Conservation (phyloP, 2,113 vertebrate genomes). For the Columba livia region DNA sequence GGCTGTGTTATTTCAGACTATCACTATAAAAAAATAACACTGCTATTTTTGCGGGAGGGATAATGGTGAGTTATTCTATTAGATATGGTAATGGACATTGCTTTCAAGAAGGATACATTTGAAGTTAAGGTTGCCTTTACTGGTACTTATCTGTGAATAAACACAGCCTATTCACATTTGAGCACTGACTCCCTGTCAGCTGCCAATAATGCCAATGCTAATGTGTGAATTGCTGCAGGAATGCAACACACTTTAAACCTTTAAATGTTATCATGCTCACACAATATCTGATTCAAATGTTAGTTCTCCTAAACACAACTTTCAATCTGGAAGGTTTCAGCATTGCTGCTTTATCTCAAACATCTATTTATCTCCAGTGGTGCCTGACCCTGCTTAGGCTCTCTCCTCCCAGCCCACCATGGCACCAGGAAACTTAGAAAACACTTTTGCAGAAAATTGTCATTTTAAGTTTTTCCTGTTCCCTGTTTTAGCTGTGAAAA, state of each 20-base stretch:
- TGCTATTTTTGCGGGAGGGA: not conserved
- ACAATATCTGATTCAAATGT: not conserved
- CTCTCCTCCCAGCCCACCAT: not conserved
- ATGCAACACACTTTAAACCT: not conserved
- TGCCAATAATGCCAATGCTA: not conserved
- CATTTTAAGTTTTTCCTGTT: not conserved
- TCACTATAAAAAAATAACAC: not conserved
- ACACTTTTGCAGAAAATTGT: not conserved
- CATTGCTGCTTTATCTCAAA: not conserved
- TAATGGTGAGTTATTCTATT: not conserved
- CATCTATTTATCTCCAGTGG: not conserved
- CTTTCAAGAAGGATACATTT: not conserved
- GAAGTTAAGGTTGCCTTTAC: not conserved
- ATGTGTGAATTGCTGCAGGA: not conserved
- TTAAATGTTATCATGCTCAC: not conserved
- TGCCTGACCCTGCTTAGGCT: not conserved
- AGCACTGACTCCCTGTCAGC: not conserved
- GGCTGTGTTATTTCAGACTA: not conserved
- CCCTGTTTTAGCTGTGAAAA: not conserved
- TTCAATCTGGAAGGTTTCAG: not conserved
- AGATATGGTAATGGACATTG: not conserved
- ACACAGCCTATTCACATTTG: fast-evolving
- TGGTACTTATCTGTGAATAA: not conserved
- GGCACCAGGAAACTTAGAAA: not conserved
- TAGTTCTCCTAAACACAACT: not conserved